A percentile compares a stretch with the other conserved stretches of the same genome.
These are phyloP conservation scores for Baryphthengus martii DNA, from an alignment of 2,113 vertebrate species.

Conservation along the genomic window DNA sequence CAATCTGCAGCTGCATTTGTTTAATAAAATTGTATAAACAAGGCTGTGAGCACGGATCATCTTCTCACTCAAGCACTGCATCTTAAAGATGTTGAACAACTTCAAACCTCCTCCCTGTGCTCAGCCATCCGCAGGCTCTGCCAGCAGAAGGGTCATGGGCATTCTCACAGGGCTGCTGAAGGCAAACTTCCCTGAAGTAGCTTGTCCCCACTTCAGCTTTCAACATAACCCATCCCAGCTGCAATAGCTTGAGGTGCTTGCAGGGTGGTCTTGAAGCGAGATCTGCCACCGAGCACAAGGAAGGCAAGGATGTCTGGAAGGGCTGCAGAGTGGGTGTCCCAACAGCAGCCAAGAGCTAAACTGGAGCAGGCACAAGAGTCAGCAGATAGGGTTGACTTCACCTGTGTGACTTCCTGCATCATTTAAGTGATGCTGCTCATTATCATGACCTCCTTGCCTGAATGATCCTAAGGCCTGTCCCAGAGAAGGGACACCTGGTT, in stretches of 20 bases:
- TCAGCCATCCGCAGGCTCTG: not conserved
- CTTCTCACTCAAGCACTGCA: fast-evolving
- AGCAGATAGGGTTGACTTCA: not conserved
- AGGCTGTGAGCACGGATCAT: not conserved
- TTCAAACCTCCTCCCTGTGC: not conserved
- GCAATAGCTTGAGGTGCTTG: not conserved
- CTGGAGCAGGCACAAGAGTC: not conserved
- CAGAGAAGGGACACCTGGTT: not conserved
- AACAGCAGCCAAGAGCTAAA: not conserved
- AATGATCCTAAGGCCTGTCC: not conserved
- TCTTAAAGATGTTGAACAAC: not conserved
- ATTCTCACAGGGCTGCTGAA: not conserved
- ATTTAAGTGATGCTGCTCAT: not conserved
- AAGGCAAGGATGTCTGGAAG: not conserved
- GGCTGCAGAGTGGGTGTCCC: not conserved
- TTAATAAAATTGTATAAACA: constrained; percentile 11
- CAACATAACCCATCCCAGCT: not conserved
- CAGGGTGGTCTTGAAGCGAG: not conserved
- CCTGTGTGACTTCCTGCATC: fast-evolving
- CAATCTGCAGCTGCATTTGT: constrained; percentile 21
- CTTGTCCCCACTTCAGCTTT: not conserved
- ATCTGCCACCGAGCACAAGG: not conserved
- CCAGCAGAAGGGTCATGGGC: not conserved
- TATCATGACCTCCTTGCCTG: not conserved
- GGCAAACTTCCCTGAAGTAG: not conserved